Conservation (phyloP, 2,797 vertebrate genomes). For the Anguilla pacifica region DNA sequence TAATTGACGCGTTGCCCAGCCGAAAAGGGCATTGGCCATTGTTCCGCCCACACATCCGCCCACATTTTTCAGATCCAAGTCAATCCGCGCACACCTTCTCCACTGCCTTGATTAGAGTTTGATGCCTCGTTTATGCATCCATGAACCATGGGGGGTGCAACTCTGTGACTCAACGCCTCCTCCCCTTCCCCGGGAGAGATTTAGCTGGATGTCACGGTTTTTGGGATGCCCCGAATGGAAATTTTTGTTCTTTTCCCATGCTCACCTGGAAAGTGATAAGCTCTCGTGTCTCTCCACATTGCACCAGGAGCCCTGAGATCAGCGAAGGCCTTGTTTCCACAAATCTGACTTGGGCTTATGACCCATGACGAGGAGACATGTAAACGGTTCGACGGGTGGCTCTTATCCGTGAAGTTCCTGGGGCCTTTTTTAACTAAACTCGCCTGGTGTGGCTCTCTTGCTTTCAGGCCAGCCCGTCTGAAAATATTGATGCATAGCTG, state of each 20-base stretch:
- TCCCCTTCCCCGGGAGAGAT: slow-evolving; percentile 38
- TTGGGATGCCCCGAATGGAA: slow-evolving; percentile 44
- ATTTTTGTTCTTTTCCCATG: slow-evolving; percentile 66
- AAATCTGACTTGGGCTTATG: not conserved
- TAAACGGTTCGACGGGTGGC: not conserved
- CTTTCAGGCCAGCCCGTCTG: not conserved
- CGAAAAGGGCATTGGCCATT: not conserved
- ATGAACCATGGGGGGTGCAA: slow-evolving; percentile 40
- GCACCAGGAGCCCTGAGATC: not conserved
- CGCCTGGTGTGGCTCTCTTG: not conserved
- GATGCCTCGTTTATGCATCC: slow-evolving; percentile 63
- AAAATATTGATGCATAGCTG: not conserved
- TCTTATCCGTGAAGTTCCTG: not conserved
- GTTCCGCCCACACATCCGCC: not conserved
- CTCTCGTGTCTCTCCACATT: slow-evolving; percentile 51
- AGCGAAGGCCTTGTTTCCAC: not conserved
- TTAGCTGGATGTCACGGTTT: slow-evolving; percentile 37
- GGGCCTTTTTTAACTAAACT: not conserved
- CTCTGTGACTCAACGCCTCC: not conserved
- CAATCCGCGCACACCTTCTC: not conserved
- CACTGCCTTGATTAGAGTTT: slow-evolving; percentile 37
- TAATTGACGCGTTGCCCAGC: not conserved
- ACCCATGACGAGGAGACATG: not conserved
- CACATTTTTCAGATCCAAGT: not conserved
- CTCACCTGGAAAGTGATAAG: slow-evolving; percentile 59